Conservation (phyloP, 2,888 invertebrate genomes). For the Dione juno region DNA sequence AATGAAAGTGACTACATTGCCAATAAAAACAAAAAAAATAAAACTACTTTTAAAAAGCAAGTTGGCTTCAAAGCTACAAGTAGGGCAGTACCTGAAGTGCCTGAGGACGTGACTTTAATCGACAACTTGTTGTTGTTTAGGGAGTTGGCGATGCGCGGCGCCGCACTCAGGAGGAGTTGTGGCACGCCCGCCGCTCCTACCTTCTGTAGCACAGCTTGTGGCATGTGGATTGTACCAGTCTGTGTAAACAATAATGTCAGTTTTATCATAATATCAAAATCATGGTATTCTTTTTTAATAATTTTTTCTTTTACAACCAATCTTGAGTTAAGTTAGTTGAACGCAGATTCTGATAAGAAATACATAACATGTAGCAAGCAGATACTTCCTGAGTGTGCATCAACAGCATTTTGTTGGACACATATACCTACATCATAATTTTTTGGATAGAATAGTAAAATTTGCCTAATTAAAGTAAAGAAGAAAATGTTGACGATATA, state of each 20-base stretch:
- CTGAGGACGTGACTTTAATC: slow-evolving; percentile 86
- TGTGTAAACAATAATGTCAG: slow-evolving; percentile 53
- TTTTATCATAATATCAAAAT: too few relatives aligned
- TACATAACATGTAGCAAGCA: too few relatives aligned
- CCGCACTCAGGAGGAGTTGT: slow-evolving; percentile 73
- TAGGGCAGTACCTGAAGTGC: slow-evolving; percentile 61
- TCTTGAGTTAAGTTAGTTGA: too few relatives aligned
- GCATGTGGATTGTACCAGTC: slow-evolving; percentile 85
- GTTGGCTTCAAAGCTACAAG: background rate
- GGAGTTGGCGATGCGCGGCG: slow-evolving; percentile 74
- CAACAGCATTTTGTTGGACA: too few relatives aligned
- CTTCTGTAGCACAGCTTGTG: slow-evolving; percentile 78
- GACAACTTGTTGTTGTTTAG: slow-evolving; percentile 84
- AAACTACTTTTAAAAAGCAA: background rate
- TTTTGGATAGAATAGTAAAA: too few relatives aligned
- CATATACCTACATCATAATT: too few relatives aligned
- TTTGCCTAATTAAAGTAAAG: too few relatives aligned
- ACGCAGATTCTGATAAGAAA: too few relatives aligned
- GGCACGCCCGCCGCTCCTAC: slow-evolving; percentile 77
- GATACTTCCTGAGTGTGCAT: too few relatives aligned
- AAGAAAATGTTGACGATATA: too few relatives aligned
- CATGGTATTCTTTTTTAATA: too few relatives aligned
- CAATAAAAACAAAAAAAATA: background rate
- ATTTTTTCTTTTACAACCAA: too few relatives aligned
- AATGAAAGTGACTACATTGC: background rate